Evolutionary conservation across 2,797 vertebrate species (phyloP).

Genomic region (Pampus argenteus): DNA sequence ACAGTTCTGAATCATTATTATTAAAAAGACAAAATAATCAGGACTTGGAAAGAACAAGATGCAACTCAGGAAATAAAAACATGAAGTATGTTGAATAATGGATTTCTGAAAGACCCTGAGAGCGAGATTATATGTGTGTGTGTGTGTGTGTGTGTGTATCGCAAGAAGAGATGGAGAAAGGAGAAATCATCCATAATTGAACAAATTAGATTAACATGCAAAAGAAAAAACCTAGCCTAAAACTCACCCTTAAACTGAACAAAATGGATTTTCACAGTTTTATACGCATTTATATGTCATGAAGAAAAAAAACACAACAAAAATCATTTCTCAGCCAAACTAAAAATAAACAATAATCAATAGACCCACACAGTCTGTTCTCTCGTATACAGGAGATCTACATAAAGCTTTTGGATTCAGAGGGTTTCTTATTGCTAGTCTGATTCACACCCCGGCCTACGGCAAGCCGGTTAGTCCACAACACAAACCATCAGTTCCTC

Average conservation of each 20-base stretch:
- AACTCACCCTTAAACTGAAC: conserved; percentile 96
- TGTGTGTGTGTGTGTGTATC: not conserved
- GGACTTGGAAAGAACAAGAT: conserved; percentile 77
- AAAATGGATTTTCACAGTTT: conserved; percentile 98
- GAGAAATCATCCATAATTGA: conserved; percentile 84
- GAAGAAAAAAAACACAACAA: conserved; percentile 71
- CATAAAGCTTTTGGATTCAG: conserved; percentile 94
- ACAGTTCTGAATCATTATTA: conserved; percentile 77
- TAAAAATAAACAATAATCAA: conserved; percentile 82
- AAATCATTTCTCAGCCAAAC: conserved; percentile 86
- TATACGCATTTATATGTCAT: conserved; percentile 78
- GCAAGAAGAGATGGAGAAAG: conserved; percentile 69
- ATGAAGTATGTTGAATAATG: conserved; percentile 73
- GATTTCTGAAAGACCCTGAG: conserved; percentile 94
- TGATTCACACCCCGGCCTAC: conserved; percentile 73
- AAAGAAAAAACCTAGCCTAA: conserved; percentile 87
- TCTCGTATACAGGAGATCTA: conserved; percentile 86
- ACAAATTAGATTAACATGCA: conserved; percentile 96
- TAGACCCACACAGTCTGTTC: conserved; percentile 86
- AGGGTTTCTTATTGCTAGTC: conserved; percentile 91
- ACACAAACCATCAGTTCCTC: conserved; percentile 68
- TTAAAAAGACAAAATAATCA: conserved; percentile 59
- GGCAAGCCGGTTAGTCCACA: conserved; percentile 61
- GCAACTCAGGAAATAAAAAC: conserved; percentile 88
- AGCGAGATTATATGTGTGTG: conserved; percentile 78